Evolutionary conservation across 2,113 vertebrate species (phyloP).

Genomic region (Phaetusa simplex): DNA sequence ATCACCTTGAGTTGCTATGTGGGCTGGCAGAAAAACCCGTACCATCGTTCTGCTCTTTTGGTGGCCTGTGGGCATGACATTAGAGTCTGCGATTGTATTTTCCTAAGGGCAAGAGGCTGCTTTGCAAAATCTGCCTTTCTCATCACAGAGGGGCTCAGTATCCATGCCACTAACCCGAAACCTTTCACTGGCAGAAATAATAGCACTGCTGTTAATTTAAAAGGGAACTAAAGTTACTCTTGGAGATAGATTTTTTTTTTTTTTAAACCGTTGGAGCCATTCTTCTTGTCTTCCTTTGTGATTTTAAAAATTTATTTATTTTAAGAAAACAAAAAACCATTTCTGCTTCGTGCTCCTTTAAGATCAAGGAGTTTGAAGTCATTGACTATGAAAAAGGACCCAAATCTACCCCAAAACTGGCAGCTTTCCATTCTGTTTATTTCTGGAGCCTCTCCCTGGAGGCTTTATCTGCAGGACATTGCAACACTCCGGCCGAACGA

Average conservation of each 20-base stretch:
- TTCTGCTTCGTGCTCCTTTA: not conserved
- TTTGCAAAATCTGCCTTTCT: not conserved
- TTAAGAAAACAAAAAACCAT: not conserved
- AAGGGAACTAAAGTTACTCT: not conserved
- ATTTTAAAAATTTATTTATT: not conserved
- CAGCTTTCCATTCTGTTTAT: slow-evolving; percentile 33
- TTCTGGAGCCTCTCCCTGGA: slow-evolving; percentile 37
- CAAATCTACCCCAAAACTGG: not conserved
- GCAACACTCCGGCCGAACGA: not conserved
- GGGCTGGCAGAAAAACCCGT: not conserved
- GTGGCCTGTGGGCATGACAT: not conserved
- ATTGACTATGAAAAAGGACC: not conserved
- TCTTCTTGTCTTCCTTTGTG: not conserved
- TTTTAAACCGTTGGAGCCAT: not conserved
- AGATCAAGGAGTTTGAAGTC: slow-evolving; percentile 15
- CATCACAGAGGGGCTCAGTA: not conserved
- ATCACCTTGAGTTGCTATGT: not conserved
- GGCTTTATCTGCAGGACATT: slow-evolving; percentile 51
- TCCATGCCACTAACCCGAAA: not conserved
- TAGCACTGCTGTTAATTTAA: not conserved
- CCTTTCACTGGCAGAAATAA: not conserved
- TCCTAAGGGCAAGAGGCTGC: not conserved
- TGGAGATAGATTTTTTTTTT: not conserved
- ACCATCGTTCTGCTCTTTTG: not conserved
- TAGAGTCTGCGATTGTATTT: not conserved